A percentile compares a stretch with the other conserved stretches of the same genome.
Conservation (phyloP, 1,140 invertebrate species). For the Trachelipus rathkii region DNA sequence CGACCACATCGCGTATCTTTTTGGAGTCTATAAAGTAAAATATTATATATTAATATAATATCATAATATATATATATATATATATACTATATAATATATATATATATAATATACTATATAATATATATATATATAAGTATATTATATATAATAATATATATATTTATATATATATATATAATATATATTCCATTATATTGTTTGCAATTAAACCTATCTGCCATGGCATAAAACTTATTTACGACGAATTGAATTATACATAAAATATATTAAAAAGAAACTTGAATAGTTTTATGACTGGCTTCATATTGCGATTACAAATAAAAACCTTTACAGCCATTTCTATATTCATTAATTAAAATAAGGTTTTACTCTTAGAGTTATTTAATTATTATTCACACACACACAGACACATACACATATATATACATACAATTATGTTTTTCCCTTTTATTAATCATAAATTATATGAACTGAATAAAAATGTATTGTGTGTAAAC, state of each 20-base stretch:
- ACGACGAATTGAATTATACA: conserved; percentile 1
- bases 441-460: too few relatives aligned
- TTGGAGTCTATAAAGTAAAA: too few relatives aligned
- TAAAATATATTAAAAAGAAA: conserved; percentile 3
- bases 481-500: too few relatives aligned
- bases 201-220: conserved; percentile 10
- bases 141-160: conserved; percentile 14
- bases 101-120: conserved; percentile 27
- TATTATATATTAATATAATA: too few relatives aligned
- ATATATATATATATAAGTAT: conserved; percentile 25
- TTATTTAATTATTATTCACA: too few relatives aligned
- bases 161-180: conserved; percentile 12
- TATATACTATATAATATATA: conserved; percentile 19
- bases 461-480: too few relatives aligned
- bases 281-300: not conserved
- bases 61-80: not conserved
- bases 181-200: conserved; percentile 11
- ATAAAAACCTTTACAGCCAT: not conserved
- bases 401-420: too few relatives aligned
- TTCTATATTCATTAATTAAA: conserved; percentile 11
- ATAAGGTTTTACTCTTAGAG: not conserved
- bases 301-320: not conserved
- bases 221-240: conserved; percentile 9
- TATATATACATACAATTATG: too few relatives aligned
- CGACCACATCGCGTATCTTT: too few relatives aligned